Evolutionary conservation across 2,797 vertebrate species (phyloP), one percentile per base, ranked within the genome.

Genomic region (Orestias chungarensis): DNA sequence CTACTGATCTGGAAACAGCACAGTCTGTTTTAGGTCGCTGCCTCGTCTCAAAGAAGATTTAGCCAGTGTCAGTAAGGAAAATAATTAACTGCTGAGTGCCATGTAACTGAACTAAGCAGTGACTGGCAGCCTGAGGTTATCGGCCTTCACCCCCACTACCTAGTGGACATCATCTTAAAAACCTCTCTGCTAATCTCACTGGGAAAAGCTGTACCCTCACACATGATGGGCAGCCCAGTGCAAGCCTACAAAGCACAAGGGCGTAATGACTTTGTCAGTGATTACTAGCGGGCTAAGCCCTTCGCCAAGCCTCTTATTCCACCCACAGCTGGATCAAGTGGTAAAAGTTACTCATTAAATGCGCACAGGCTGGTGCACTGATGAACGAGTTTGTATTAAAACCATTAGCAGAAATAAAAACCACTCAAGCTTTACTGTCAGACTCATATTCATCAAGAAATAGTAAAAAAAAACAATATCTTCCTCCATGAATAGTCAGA

Each of bases 301-400:
- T 0, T 44, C 78, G 71, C 64, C 89, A 94, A 93, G 91, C 93
- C 89, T 94, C 92, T 93, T 91, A 93, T 82, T 90, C 80, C 81
- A 79, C 62, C 80, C 70, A 84, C 90, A 87, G 80, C 89, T 91
- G 87, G 85, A 93, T 89, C 81, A 82, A 78, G 79, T 73, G 87
- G 87, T 75, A 87, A 89, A 92, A 93, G 90, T 91, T 91, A 79
- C 67, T 66, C 38, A 35, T 85, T 49, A 85, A 88, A 91, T 3
- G 57, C 6, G 64, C 11, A 35, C 23, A 33, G 49, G 38, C 55
- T 76, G 67, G 57, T 42, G 27, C 44, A n/a, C 73, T 73, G 64
- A 84, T 80, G 66, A 74, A 66, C 71, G 54, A 27, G 8, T n/a
- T 61, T 29, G 18, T 10, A 4, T 29, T 59, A 59, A 59, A 59